Base-by-base conservation (phyloP, 2,113 vertebrate species). In the Anarhynchus alexandrinus region DNA sequence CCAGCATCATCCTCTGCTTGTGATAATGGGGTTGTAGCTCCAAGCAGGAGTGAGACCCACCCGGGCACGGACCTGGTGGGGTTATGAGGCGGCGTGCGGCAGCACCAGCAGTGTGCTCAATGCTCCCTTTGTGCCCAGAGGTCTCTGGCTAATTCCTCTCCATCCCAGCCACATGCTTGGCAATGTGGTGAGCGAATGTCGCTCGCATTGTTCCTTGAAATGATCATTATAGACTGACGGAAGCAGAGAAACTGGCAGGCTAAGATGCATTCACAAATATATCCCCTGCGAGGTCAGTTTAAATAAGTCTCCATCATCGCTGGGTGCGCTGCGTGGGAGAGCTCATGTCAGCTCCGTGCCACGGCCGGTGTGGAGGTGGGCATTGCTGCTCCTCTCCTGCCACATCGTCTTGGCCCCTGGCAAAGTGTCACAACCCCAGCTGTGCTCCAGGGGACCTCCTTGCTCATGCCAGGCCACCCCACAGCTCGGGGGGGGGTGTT, bases 261-360 rank as follows among this genome's bases (percentile, higher is more conserved):
- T 92, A 58, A 59, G 92, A 92, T 59, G 77, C 11, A 5, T 71
- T 73, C 80, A 78, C 72, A 67, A 88, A 94, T 95, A 94, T 73
- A 93, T 70, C 64, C 71, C 64, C 45, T 72, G 79, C 64, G 42
- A 86, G 90, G 82, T 81, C 95, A 92, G 92, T 62, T 96, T 95
- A 86, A 95, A 94, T 95, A 90, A 96, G 87, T 86, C 79, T 96
- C 93, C 94, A 86, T 93, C 96, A 90, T 73, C 34, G 1, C 11
- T 12, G 36, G 20, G 54, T 73, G 85, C 0, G 0, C 90, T 77
- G 79, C 6, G n/a, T 70, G 85, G 82, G 82, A 88, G 85, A 94
- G 59, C 76, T 94, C 47, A 7, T 69, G 95, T 58, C 85, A 32
- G 88, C 64, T 72, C 80, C 3, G 5, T 1, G 1, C 64, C 45